phyloP scores from a whole-genome alignment of 2,888 invertebrate genomes.

The Hyppa rectilinea region DNA sequence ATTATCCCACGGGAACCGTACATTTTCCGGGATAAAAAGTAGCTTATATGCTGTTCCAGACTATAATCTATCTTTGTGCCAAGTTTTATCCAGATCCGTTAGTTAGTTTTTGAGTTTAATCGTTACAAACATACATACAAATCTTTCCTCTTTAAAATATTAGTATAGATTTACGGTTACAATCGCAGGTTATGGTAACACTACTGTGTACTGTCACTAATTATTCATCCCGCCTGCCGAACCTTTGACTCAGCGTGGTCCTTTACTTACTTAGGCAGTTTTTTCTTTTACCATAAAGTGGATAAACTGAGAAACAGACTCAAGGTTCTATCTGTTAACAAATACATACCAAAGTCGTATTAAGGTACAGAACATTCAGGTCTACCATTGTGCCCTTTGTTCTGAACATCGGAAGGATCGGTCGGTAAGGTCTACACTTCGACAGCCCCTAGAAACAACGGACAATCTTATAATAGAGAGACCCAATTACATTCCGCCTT shows the following conservation, averaged over 20 bases:
- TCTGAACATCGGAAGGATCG: conserved; percentile 1
- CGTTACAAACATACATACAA: no score
- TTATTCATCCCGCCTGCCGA: neutral
- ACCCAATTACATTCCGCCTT: conserved; percentile 29
- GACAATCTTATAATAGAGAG: conserved; percentile 32
- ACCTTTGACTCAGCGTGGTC: neutral
- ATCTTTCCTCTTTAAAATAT: no score
- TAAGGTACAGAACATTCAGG: neutral
- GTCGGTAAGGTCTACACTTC: conserved; percentile 16
- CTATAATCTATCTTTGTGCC: no score
- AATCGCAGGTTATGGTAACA: no score
- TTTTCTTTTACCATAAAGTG: neutral
- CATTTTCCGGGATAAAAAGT: no score
- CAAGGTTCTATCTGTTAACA: neutral
- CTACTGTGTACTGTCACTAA: no score
- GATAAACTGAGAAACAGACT: neutral
- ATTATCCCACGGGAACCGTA: no score
- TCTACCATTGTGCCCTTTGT: conserved; percentile 22
- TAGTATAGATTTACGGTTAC: no score
- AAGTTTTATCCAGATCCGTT: no score
- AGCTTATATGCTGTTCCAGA: no score
- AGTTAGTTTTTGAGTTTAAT: no score
- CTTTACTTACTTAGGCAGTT: neutral
- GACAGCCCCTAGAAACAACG: conserved; percentile 13
- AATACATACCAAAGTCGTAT: neutral